These are phyloP conservation scores for Tholera decimalis DNA, from an alignment of 2,888 invertebrate genomes.

Conservation along the genomic window DNA sequence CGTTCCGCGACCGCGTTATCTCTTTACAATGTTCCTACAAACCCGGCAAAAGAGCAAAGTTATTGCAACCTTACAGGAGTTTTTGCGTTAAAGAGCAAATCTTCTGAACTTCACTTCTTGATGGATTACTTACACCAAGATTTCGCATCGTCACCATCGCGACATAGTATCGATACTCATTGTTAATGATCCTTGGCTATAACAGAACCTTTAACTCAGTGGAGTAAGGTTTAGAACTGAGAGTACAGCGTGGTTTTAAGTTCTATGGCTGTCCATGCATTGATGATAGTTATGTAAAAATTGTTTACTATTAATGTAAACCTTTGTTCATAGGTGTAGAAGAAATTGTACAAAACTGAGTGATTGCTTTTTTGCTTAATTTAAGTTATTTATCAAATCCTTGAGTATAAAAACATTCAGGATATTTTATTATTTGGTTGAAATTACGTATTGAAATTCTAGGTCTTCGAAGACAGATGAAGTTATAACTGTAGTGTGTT, in stretches of 20 bases:
- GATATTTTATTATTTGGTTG: too few species aligned
- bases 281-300: conserved; percentile 52
- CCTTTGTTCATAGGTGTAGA: conserved; percentile 38
- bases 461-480: background rate
- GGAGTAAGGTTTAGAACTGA: conserved; percentile 34
- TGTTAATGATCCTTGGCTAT: conserved; percentile 55
- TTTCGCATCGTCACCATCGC: conserved; percentile 56
- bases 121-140: conserved; percentile 40
- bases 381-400: background rate
- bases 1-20: too few species aligned
- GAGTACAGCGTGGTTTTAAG: conserved; percentile 5
- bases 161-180: conserved; percentile 58
- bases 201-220: conserved; percentile 24
- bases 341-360: conserved; percentile 33
- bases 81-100: background rate
- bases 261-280: conserved; percentile 39
- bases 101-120: conserved; percentile 23
- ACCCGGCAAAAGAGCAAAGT: too few species aligned
- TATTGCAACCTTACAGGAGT: too few species aligned
- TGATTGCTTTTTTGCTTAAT: conserved; percentile 2
- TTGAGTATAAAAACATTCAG: background rate
- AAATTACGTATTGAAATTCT: background rate
- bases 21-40: too few species aligned
- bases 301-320: conserved; percentile 46
- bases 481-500: background rate